Conservation (phyloP, 2,888 invertebrate genomes). For the Alviniconcha strummeri region DNA sequence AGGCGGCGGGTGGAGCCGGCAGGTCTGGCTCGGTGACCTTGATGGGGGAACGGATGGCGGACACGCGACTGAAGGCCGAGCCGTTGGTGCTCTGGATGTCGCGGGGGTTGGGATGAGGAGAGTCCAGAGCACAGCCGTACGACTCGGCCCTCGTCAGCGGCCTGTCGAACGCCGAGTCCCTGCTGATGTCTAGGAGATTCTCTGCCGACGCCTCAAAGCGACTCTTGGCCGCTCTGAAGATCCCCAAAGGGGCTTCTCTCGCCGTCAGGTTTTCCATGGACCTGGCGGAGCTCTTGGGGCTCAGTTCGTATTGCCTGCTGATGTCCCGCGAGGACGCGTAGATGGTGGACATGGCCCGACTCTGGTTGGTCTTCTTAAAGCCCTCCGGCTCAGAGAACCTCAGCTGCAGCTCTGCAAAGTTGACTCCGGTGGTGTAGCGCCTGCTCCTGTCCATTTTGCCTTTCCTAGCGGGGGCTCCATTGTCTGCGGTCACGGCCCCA, state of each 20-base stretch:
- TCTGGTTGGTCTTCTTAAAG: constrained; percentile 18
- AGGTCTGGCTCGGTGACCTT: not conserved
- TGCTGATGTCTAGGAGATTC: not conserved
- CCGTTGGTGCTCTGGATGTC: constrained; percentile 26
- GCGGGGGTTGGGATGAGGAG: not conserved
- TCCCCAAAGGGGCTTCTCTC: not conserved
- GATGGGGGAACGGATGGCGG: constrained; percentile 10
- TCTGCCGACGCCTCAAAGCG: not conserved
- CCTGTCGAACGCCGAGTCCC: not conserved
- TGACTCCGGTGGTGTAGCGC: constrained; percentile 33
- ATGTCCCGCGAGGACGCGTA: constrained; percentile 30
- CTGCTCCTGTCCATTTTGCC: constrained; percentile 25
- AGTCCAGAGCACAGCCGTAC: not conserved
- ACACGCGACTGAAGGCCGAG: constrained; percentile 20
- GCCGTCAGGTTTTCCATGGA: constrained; percentile 20
- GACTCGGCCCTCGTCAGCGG: not conserved
- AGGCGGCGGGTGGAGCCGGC: not conserved
- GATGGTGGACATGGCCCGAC: constrained; percentile 30
- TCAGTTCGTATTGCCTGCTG: not conserved
- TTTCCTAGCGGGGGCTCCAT: not conserved
- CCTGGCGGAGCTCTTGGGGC: not conserved
- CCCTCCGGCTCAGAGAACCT: constrained; percentile 15
- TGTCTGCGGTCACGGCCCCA: not conserved
- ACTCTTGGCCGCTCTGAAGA: not conserved
- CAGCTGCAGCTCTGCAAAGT: constrained; percentile 33